These are phyloP conservation scores for Galerucella pusilla DNA, from an alignment of 2,888 invertebrate species.

Conservation along the genomic window DNA sequence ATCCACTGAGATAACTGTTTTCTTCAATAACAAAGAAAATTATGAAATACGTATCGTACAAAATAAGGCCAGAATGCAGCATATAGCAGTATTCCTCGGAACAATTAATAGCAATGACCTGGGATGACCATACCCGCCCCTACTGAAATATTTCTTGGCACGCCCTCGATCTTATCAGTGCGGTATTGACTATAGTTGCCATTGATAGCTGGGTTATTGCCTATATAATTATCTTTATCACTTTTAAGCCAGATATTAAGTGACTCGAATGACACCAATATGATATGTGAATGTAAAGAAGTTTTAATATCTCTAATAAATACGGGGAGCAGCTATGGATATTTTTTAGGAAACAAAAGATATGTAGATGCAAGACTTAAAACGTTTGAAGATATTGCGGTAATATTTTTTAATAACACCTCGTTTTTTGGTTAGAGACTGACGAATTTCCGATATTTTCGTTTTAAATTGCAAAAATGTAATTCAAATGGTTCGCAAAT, in stretches of 20 bases:
- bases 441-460: too few species aligned
- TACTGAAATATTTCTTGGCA: conserved; percentile 21
- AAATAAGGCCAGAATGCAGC: background rate
- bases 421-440: too few species aligned
- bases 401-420: too few species aligned
- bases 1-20: background rate
- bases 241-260: conserved; percentile 24
- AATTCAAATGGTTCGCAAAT: too few species aligned
- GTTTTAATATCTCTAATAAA: too few species aligned
- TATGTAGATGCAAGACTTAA: too few species aligned
- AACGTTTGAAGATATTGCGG: too few species aligned
- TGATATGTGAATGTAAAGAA: conserved; percentile 11
- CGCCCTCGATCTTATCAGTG: conserved; percentile 25
- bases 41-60: background rate
- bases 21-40: background rate
- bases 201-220: conserved; percentile 20
- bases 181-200: conserved; percentile 27
- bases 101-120: conserved; percentile 31
- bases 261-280: conserved; percentile 24
- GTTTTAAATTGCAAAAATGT: too few species aligned
- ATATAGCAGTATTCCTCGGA: background rate
- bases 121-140: conserved; percentile 18
- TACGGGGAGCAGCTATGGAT: too few species aligned
- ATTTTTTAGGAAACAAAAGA: too few species aligned
- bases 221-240: conserved; percentile 30